Evolutionary conservation across 2,113 vertebrate genomes (phyloP), one percentile per base, ranked within the genome.

Genomic region (Cyprinus carpio): DNA sequence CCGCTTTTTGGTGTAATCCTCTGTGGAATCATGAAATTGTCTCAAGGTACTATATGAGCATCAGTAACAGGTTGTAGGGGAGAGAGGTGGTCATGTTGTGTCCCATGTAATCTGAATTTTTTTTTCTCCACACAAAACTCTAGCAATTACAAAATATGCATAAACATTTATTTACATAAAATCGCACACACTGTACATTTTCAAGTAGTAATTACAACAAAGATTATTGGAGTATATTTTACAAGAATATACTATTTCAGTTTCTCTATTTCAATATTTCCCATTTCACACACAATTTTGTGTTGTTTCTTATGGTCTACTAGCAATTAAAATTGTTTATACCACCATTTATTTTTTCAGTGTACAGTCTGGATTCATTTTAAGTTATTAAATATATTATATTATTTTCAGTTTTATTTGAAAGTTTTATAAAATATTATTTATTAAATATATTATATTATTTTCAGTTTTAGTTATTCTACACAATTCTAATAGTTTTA

Each of bases 1-100:
- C n/a, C 2, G 4, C 13, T n/a, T 46, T 29, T 81, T 40, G 37
- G 78, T 81, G 34, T 64, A 65, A 64, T 64, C 34, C 78, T 80
- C n/a, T 81, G 37, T 29, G 37, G 58, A 46, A 29, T 64, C 54
- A 12, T 34, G 76, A 60, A n/a, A 3, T 51, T 27, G 75, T 56
- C 34, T 78, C 31, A 56, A 58, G 54, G 29, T n/a, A 37, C 29
- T 25, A 60, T 6, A 79, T 78, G 9, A 78, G 11, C 18, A 58
- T 56, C 9, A 77, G 27, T 12, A 77, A 56, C 23, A 67, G 65
- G 29, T 20, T 69, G 29, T 10, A 43, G 2, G 69, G 23, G 23
- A n/a, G 4, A 25, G 23, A 74, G 23, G 18, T 18, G 20, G 34
- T 40, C 69, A 43, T n/a, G n/a, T 13, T 34, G 34, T 12, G 20